phyloP scores from a whole-genome alignment of 2,888 invertebrate genomes.

The Papilio protenor region DNA sequence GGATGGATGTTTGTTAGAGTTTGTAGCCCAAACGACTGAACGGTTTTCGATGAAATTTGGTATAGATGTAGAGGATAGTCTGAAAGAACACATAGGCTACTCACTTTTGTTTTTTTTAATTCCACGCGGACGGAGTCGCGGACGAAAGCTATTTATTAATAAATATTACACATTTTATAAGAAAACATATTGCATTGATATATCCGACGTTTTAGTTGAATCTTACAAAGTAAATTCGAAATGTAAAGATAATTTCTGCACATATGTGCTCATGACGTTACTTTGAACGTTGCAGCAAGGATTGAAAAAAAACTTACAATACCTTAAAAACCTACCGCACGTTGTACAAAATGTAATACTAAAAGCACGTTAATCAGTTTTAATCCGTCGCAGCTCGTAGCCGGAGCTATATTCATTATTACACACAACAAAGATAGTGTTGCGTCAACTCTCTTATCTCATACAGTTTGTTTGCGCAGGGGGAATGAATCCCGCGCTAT shows the following conservation, averaged over 20 bases:
- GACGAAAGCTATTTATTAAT: no score
- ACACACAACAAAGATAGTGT: conserved; percentile 33
- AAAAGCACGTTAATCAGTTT: conserved; percentile 22
- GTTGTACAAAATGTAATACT: conserved; percentile 2
- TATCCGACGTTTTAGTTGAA: background rate
- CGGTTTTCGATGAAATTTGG: no score
- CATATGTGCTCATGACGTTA: background rate
- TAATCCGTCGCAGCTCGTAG: conserved; percentile 20
- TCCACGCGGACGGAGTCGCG: no score
- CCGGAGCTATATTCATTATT: conserved; percentile 24
- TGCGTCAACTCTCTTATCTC: conserved; percentile 31
- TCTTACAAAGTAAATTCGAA: background rate
- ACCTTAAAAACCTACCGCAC: background rate
- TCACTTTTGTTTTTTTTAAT: no score
- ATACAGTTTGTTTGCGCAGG: conserved; percentile 30
- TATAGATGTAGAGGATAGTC: no score
- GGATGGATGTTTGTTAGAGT: no score
- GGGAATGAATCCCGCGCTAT: conserved; percentile 19
- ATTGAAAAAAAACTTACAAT: background rate
- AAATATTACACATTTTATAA: no score
- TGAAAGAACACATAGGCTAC: no score
- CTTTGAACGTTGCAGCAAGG: background rate
- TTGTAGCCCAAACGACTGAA: no score
- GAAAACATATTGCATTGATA: background rate
- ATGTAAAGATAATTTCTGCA: background rate